phyloP scores from a whole-genome alignment of 2,113 vertebrate species.

The Myotis brandtii region DNA sequence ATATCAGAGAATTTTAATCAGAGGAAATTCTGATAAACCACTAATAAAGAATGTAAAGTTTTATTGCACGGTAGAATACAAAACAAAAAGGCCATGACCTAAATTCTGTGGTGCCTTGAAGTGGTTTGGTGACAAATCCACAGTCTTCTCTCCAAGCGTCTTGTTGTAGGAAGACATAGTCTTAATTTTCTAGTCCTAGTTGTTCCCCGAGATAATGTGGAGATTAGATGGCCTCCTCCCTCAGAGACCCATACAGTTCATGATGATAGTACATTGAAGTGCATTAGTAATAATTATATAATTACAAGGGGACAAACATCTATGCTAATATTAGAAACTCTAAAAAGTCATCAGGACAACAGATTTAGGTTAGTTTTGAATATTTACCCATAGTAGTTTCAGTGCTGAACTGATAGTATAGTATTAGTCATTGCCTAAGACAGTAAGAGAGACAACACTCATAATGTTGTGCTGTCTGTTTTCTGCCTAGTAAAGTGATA shows the following conservation, averaged over 20 bases:
- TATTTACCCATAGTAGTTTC: background rate
- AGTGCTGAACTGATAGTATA: background rate
- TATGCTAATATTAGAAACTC: background rate
- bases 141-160: background rate
- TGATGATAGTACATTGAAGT: background rate
- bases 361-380: background rate
- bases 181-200: background rate
- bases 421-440: background rate
- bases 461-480: background rate
- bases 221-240: background rate
- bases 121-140: background rate
- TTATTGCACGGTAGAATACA: background rate
- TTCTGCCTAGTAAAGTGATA: background rate
- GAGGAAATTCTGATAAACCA: background rate
- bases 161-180: background rate
- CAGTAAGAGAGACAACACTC: background rate
- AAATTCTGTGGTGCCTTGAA: background rate
- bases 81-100: background rate
- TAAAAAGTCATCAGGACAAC: background rate
- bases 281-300: background rate
- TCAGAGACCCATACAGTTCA: background rate
- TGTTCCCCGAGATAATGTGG: background rate
- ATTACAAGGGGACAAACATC: background rate
- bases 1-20: background rate
- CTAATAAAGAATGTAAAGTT: background rate